Base-by-base conservation (phyloP, 2,797 vertebrate genomes). In the Thaleichthys pacificus region DNA sequence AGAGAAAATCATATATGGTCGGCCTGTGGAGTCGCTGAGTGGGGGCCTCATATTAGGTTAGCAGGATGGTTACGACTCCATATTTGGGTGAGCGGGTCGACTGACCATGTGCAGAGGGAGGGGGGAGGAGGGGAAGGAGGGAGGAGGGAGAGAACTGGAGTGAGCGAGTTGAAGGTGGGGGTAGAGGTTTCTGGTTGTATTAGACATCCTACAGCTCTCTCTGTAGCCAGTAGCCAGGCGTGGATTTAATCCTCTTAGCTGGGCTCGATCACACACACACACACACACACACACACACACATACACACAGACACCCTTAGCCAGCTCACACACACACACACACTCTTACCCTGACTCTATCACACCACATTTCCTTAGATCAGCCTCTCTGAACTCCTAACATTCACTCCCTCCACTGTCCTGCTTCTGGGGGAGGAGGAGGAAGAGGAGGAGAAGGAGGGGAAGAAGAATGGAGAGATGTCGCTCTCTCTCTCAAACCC, bases 401-500 rank as follows among this genome's bases (percentile, higher is more conserved):
- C 38, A 42, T 42, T 12, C 38, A 42, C 38, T 42, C 38, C 7
- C 8, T 42, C n/a, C 38, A 42, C 38, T 12, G 38, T 42, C 38
- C 38, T 42, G 38, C 38, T 42, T 42, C 38, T 42, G 38, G 11
- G 22, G 1, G 8, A 60, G 58, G 58, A 5, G 14, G 58, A 58
- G 56, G 3, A 24, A n/a, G 81, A 88, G 86, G 82, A 86, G n/a
- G 15, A 57, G 11, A 4, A 82, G 88, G 86, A 83, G 85, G 88
- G 88, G 86, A 85, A 90, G 84, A 90, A 88, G 89, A 86, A 79
- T 93, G 89, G 74, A 78, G 82, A 79, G 92, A 93, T 93, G 93
- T 92, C 92, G 91, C 92, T 94, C 92, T 28, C 19, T 91, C 85
- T 88, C 85, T 86, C 86, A 89, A n/a, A n/a, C 90, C 90, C 30